Base-by-base conservation (phyloP, 2,888 invertebrate genomes). In the Aspidapion aeneum region DNA sequence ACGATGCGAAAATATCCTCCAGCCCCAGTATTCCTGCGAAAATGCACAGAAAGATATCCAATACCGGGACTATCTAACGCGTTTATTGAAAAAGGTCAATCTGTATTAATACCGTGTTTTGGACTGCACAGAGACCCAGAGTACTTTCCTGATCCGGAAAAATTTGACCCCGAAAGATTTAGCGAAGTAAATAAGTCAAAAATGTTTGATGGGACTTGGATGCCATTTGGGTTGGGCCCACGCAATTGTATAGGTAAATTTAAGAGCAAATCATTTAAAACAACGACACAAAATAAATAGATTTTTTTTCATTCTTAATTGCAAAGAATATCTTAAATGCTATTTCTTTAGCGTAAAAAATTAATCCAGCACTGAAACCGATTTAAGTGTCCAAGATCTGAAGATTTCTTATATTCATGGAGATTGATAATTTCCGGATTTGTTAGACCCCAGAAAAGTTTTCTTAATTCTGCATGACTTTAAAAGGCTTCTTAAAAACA, bases 1-100 rank as follows among this genome's bases (percentile, higher is more conserved):
- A 84, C 86, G 1, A 75, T 86, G 69, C 77, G 86, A 50, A 83
- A 85, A 74, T 85, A 85, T 74, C 86, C 86, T 3, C 83, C 85
- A 3, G 84, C 84, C 1, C 81, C 83, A 1, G 74, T 82, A 21
- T 76, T 85, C 58, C 75, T 82, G 16, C 75, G 85, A 56, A 82
- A 80, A 69, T 84, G 84, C 70, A 85, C 82, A 17, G 78, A 81
- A 67, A 74, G 78, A 9, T 86, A 85, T 72, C 74, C 71, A 57
- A 74, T 86, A 66, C 84, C 85, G 0, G 79, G 77, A 17, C n/a
- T 19, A 17, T 82, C 81, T 2, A 73, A 83, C 22, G 75, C 83
- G 1, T 74, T 78, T 17, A 75, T 87, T 51, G 82, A 84, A 62
- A 78, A 82, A 69, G 86, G 84, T 1, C 79, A 82, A 66, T 78